phyloP scores from a whole-genome alignment of 2,797 vertebrate species.

The Pseudocheirus occidentalis region DNA sequence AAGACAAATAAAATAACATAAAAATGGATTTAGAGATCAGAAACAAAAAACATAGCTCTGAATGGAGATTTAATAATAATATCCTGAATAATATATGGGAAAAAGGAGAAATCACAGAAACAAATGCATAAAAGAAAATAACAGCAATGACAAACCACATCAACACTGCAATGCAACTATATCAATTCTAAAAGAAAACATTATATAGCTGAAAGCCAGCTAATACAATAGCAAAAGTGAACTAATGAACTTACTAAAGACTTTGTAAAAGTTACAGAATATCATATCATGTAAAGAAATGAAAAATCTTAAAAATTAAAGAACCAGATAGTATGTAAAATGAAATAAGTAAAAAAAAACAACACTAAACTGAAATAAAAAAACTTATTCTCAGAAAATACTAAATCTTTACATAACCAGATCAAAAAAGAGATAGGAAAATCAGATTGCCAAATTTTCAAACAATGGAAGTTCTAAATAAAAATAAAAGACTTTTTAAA shows the following conservation, averaged over 20 bases:
- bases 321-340: not conserved
- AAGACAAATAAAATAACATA: not conserved
- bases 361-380: not conserved
- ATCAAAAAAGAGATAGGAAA: no score
- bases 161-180: not conserved
- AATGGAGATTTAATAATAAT: not conserved
- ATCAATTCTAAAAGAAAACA: not conserved
- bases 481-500: not conserved
- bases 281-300: not conserved
- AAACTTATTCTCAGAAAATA: no score
- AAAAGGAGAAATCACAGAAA: not conserved
- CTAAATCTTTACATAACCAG: no score
- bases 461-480: not conserved
- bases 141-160: not conserved
- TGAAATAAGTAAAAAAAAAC: no score
- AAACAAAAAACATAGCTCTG: not conserved
- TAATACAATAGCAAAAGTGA: not conserved
- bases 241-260: not conserved
- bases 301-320: not conserved
- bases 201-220: not conserved
- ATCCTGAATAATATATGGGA: not conserved
- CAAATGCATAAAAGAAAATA: not conserved
- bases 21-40: not conserved
- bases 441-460: no score
- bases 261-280: not conserved